A percentile compares a stretch with the other conserved stretches of the same genome.
phyloP scores from a whole-genome alignment of 2,888 invertebrate species.

The Stenodera caucasica region DNA sequence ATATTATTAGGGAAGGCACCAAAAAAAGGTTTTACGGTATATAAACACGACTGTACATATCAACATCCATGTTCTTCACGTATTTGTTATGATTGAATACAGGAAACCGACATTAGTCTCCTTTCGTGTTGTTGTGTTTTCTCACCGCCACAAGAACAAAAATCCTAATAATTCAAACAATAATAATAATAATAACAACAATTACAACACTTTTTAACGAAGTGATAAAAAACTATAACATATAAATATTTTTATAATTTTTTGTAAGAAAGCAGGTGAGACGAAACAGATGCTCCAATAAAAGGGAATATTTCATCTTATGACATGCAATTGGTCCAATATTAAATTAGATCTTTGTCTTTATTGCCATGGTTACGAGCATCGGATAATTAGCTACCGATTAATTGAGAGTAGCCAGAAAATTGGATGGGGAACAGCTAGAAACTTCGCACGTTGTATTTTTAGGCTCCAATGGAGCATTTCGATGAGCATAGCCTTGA shows the following conservation, averaged over 20 bases:
- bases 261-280: conserved; percentile 25
- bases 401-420: too few relatives aligned
- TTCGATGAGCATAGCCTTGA: too few relatives aligned
- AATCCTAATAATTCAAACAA: too few relatives aligned
- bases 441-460: too few relatives aligned
- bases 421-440: too few relatives aligned
- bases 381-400: too few relatives aligned
- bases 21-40: conserved; percentile 16
- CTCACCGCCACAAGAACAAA: conserved; percentile 9
- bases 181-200: background rate
- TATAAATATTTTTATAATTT: conserved; percentile 15
- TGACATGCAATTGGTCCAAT: conserved; percentile 21
- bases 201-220: conserved; percentile 11
- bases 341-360: conserved; percentile 15
- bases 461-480: too few relatives aligned
- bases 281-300: conserved; percentile 25
- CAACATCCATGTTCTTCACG: background rate
- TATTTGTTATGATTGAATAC: background rate
- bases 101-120: conserved; percentile 20
- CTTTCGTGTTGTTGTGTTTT: conserved; percentile 3
- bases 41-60: background rate
- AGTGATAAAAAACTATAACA: conserved; percentile 2
- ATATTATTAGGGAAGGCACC: conserved; percentile 22
- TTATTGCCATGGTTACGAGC: too few relatives aligned
- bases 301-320: conserved; percentile 22